phyloP scores from a whole-genome alignment of 2,797 vertebrate species.

The Borostomias antarcticus region DNA sequence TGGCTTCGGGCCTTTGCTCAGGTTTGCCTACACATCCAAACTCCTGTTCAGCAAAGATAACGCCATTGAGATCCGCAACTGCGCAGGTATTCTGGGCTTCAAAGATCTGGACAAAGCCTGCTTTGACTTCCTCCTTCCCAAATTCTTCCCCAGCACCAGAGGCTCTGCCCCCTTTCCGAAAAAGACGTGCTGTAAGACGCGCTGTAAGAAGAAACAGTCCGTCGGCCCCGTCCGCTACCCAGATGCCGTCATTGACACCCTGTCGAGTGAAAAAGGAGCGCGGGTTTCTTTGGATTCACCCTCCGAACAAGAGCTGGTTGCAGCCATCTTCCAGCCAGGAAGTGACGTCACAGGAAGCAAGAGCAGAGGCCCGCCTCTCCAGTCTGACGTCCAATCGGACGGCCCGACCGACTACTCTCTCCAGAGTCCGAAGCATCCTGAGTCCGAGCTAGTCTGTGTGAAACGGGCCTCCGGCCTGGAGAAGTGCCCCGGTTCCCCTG shows the following conservation, averaged over 20 bases:
- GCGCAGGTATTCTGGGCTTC: conserved; percentile 85
- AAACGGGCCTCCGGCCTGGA: conserved; percentile 57
- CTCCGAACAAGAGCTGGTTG: conserved; percentile 65
- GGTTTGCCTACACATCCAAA: conserved; percentile 95
- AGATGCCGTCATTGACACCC: conserved; percentile 32
- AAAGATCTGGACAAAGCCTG: conserved; percentile 90
- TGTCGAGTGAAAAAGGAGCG: conserved; percentile 65
- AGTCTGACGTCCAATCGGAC: conserved; percentile 26
- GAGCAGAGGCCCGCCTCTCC: conserved; percentile 21
- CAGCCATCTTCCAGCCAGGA: conserved; percentile 44
- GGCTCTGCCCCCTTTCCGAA: conserved; percentile 60
- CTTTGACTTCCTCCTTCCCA: conserved; percentile 92
- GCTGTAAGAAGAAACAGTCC: conserved; percentile 58
- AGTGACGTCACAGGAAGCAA: conserved; percentile 44
- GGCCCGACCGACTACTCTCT: conserved; percentile 59
- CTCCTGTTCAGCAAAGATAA: conserved; percentile 88
- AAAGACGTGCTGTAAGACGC: conserved; percentile 80
- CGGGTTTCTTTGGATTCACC: conserved; percentile 68
- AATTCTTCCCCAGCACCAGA: conserved; percentile 79
- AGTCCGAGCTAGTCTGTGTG: conserved; percentile 90
- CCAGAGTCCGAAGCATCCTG: conserved; percentile 90
- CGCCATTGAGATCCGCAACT: conserved; percentile 87
- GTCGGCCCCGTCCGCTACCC: conserved; percentile 19
- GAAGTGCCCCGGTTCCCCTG: conserved; percentile 31
- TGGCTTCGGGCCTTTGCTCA: conserved; percentile 91